Evolutionary conservation across 2,113 vertebrate genomes (phyloP).

Genomic region (Hassar affinis): DNA sequence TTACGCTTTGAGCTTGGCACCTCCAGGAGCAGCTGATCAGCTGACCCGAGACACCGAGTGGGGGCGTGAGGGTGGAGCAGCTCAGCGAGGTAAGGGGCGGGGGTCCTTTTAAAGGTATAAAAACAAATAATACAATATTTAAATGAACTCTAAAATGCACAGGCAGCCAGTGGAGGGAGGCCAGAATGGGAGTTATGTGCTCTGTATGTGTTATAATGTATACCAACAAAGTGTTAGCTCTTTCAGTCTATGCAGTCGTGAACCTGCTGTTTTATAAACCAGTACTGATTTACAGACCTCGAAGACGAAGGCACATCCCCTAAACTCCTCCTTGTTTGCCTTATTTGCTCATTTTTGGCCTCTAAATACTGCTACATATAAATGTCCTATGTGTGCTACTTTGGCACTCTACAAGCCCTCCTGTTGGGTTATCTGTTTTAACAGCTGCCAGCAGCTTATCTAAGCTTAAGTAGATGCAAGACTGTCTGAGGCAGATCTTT

Average conservation of each 20-base stretch:
- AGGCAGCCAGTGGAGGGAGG: too few relatives aligned
- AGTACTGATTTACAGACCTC: constrained; percentile 50
- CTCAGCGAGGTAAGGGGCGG: too few relatives aligned
- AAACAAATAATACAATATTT: too few relatives aligned
- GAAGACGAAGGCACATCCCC: constrained; percentile 42
- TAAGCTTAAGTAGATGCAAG: constrained; percentile 67
- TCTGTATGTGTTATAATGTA: not conserved
- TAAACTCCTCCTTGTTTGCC: constrained; percentile 48
- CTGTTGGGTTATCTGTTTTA: constrained; percentile 67
- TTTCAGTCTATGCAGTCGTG: not conserved
- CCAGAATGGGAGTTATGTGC: too few relatives aligned
- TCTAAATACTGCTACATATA: constrained; percentile 48
- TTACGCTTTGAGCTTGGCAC: too few relatives aligned
- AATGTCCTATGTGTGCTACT: constrained; percentile 27
- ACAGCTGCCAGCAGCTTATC: constrained; percentile 71
- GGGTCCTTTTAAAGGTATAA: too few relatives aligned
- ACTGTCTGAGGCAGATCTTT: constrained; percentile 59
- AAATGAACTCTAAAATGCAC: too few relatives aligned
- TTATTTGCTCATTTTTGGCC: constrained; percentile 50
- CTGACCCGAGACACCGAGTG: too few relatives aligned
- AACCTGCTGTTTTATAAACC: constrained; percentile 45
- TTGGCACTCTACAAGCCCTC: constrained; percentile 49
- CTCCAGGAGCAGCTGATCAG: too few relatives aligned
- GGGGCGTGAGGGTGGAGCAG: too few relatives aligned
- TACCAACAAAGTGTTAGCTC: not conserved